phyloP scores from a whole-genome alignment of 2,113 vertebrate species.

The Psilopsiagon aymara region DNA sequence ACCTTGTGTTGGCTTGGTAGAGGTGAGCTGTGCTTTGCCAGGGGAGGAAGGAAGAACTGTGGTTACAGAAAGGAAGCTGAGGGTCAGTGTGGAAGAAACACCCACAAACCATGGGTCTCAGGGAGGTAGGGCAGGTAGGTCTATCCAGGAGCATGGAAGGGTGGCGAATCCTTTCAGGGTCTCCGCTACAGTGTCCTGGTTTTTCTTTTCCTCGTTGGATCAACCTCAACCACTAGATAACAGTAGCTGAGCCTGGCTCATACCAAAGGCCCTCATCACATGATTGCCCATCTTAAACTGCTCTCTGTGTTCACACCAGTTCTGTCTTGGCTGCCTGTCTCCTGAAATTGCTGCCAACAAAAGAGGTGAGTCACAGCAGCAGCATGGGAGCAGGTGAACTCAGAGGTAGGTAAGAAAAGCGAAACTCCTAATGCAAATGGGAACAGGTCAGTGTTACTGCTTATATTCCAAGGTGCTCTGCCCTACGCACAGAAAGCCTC shows the following conservation, averaged over 20 bases:
- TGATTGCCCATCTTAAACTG: not conserved
- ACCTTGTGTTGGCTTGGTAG: not conserved
- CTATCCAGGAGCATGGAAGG: not conserved
- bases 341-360: not conserved
- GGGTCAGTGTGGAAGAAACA: not conserved
- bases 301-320: not conserved
- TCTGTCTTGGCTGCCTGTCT: not conserved
- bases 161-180: not conserved
- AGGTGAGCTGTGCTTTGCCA: not conserved
- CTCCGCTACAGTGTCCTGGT: not conserved
- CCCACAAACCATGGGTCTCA: not conserved
- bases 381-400: not conserved
- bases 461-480: not conserved
- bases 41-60: not conserved
- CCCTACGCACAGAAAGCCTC: not conserved
- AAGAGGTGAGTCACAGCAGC: not conserved
- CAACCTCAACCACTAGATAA: not conserved
- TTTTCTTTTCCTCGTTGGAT: not conserved
- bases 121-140: not conserved
- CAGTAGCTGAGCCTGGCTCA: not conserved
- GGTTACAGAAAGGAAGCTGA: not conserved
- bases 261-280: not conserved
- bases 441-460: constrained; percentile 2
- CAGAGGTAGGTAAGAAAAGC: not conserved
- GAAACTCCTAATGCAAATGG: not conserved